Conservation (phyloP, 2,888 invertebrate species). For the Silvanus unidentatus region DNA sequence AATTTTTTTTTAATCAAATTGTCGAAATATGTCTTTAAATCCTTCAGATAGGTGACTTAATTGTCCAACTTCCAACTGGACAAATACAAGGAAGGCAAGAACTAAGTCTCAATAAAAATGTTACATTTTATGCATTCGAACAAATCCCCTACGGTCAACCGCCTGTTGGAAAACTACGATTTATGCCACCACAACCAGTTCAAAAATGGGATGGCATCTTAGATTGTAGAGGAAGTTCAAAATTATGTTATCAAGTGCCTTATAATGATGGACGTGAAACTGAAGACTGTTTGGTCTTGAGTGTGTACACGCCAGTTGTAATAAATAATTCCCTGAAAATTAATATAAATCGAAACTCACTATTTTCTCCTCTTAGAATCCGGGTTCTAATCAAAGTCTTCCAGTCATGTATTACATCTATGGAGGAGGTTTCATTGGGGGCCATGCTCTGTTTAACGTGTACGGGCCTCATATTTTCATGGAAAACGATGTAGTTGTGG, state of each 20-base stretch:
- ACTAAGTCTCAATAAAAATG: conserved; percentile 4
- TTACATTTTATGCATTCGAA: conserved; percentile 14
- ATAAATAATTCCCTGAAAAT: too few species aligned
- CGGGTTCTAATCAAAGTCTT: conserved; percentile 22
- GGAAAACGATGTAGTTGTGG: conserved; percentile 58
- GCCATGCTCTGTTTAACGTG: conserved; percentile 24
- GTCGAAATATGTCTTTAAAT: too few species aligned
- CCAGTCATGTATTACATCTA: conserved; percentile 45
- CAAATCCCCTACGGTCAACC: conserved; percentile 17
- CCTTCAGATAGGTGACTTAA: conserved; percentile 1
- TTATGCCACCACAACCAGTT: conserved; percentile 23
- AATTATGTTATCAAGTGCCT: conserved; percentile 22
- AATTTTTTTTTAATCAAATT: too few species aligned
- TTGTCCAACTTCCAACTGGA: conserved; percentile 12
- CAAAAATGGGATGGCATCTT: conserved; percentile 27
- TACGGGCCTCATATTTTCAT: conserved; percentile 48
- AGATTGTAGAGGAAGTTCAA: conserved; percentile 25
- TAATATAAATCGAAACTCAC: neutral
- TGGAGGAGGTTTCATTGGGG: conserved; percentile 39
- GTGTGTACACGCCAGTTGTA: conserved; percentile 28
- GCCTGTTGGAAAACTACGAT: conserved; percentile 16
- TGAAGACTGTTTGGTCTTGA: conserved; percentile 29
- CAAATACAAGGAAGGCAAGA: conserved; percentile 11
- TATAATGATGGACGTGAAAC: conserved; percentile 17
- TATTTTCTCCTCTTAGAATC: conserved; percentile 23